Evolutionary conservation across 2,888 invertebrate species (phyloP).

Genomic region (Limnephilus rhombicus): DNA sequence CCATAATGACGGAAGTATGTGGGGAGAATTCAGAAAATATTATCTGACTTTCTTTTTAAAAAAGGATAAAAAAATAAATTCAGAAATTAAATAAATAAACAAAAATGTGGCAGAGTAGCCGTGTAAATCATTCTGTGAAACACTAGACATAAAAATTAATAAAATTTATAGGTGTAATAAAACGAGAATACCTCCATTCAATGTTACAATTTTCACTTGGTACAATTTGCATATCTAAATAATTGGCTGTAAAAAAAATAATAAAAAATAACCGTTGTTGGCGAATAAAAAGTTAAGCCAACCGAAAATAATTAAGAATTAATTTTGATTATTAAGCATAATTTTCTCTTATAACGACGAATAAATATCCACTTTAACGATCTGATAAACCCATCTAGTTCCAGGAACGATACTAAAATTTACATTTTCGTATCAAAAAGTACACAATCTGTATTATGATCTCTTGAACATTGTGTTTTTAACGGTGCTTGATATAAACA

Average conservation of each 20-base stretch:
- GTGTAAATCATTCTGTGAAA: slow-evolving; percentile 18
- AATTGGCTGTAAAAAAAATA: slow-evolving; percentile 50
- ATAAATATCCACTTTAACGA: slow-evolving; percentile 43
- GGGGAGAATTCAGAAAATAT: no score
- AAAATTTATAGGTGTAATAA: slow-evolving; percentile 31
- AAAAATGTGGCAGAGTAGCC: neutral
- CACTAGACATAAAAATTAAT: slow-evolving; percentile 29
- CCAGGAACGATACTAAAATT: slow-evolving; percentile 38
- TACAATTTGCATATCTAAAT: slow-evolving; percentile 46
- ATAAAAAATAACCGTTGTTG: slow-evolving; percentile 49
- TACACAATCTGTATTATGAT: slow-evolving; percentile 30
- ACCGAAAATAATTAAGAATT: slow-evolving; percentile 49
- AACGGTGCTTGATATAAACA: slow-evolving; percentile 35
- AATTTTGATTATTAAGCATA: slow-evolving; percentile 47
- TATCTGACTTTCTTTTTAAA: no score
- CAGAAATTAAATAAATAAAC: neutral
- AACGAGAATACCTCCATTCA: slow-evolving; percentile 44
- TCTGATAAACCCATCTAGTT: slow-evolving; percentile 37
- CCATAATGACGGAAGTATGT: no score
- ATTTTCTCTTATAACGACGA: slow-evolving; percentile 38
- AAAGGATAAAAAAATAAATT: no score
- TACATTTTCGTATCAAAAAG: slow-evolving; percentile 37
- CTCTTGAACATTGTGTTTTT: slow-evolving; percentile 32
- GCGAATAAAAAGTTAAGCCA: slow-evolving; percentile 46
- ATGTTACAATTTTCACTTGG: slow-evolving; percentile 49